Evolutionary conservation across 30 jellyfish, hydroid and myxozoan genomes (phyloP).

Genomic region (Cassiopea andromeda): DNA sequence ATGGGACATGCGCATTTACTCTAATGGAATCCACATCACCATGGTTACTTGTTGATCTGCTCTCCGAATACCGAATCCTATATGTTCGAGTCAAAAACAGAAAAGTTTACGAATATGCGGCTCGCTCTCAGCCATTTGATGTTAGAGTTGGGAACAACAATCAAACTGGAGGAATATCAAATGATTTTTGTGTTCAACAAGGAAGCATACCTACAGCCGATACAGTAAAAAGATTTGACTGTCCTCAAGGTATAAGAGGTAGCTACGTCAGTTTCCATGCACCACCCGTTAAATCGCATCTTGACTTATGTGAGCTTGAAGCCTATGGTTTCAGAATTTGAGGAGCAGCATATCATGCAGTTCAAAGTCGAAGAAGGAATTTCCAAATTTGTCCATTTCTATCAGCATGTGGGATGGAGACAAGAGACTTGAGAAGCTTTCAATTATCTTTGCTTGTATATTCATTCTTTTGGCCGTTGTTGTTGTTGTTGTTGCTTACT

Average conservation of each 20-base stretch:
- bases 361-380: too few species aligned
- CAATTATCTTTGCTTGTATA: too few species aligned
- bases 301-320: neutral
- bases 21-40: neutral
- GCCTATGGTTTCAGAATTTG: neutral
- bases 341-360: too few species aligned
- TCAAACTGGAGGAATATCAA: neutral
- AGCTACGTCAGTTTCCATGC: neutral
- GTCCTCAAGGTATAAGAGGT: neutral
- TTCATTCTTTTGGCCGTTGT: too few species aligned
- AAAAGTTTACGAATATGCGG: neutral
- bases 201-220: neutral
- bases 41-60: constrained; percentile 5
- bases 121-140: constrained; percentile 3
- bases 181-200: neutral
- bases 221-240: neutral
- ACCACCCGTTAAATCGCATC: neutral
- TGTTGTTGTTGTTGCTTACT: too few species aligned
- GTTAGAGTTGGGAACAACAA: neutral
- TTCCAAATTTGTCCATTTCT: too few species aligned
- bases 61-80: neutral
- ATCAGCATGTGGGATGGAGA: too few species aligned
- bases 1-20: neutral
- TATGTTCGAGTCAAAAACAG: neutral
- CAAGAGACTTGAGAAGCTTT: too few species aligned